Percentiles rank a stretch among this genome's conserved stretches.
Conservation (phyloP, 1,140 invertebrate genomes). For the Zaprionus capensis region DNA sequence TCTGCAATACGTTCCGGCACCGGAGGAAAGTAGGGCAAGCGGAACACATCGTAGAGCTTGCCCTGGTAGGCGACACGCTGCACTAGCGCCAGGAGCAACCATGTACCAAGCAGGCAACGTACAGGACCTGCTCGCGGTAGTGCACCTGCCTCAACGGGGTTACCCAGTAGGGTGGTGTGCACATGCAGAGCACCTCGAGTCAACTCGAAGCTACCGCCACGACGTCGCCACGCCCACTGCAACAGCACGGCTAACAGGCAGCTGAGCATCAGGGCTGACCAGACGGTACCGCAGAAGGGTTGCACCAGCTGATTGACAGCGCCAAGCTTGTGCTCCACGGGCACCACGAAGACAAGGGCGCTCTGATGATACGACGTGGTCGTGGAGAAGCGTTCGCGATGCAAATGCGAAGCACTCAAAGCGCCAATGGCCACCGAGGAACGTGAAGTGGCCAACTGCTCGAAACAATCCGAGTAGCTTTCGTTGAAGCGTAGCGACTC, state of each 20-base stretch:
- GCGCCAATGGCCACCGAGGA: constrained; percentile 63
- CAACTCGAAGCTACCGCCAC: constrained; percentile 1
- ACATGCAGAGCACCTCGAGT: constrained; percentile 21
- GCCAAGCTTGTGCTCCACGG: constrained; percentile 41
- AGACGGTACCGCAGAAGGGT: constrained; percentile 49
- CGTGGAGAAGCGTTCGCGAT: constrained; percentile 43
- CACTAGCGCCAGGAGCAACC: constrained; percentile 62
- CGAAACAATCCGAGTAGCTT: constrained; percentile 41
- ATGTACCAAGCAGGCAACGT: constrained; percentile 30
- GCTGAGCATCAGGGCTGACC: constrained; percentile 36
- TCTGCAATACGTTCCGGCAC: constrained; percentile 49
- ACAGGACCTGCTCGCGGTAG: constrained; percentile 12
- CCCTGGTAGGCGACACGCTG: constrained; percentile 63
- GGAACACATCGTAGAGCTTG: constrained; percentile 65
- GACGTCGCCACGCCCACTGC: constrained; percentile 18
- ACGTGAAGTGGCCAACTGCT: constrained; percentile 27
- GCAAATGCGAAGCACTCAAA: constrained; percentile 60
- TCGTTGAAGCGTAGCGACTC: background rate
- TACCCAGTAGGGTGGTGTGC: constrained; percentile 58
- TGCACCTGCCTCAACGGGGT: constrained; percentile 31
- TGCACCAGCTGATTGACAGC: constrained; percentile 49
- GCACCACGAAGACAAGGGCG: constrained; percentile 59
- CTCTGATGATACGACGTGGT: constrained; percentile 63
- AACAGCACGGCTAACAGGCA: constrained; percentile 37
- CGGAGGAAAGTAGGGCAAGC: constrained; percentile 29